A percentile compares a stretch with the other conserved stretches of the same genome.
Evolutionary conservation across 2,797 vertebrate species (phyloP).

Genomic region (Buphagus erythrorhynchus): DNA sequence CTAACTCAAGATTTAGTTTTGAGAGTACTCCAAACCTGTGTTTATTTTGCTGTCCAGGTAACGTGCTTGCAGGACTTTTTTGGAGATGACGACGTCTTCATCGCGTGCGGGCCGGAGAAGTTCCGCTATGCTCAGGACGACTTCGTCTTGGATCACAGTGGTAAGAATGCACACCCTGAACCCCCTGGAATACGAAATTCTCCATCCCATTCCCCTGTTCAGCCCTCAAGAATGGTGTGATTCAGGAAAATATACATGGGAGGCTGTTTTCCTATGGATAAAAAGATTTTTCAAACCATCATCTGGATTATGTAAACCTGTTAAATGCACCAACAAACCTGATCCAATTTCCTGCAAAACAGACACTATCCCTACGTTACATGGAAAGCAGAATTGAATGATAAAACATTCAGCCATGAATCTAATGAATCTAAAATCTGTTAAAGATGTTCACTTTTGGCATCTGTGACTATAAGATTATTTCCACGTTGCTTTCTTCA

Average conservation of each 20-base stretch:
- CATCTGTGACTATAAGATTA: not conserved
- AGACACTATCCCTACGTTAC: not conserved
- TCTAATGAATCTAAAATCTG: not conserved
- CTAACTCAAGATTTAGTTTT: not conserved
- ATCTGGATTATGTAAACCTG: not conserved
- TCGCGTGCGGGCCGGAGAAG: constrained; percentile 96
- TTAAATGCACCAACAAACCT: not conserved
- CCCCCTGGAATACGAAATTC: not conserved
- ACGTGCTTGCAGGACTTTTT: constrained; percentile 97
- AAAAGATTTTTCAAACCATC: not conserved
- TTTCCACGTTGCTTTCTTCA: not conserved
- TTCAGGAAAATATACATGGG: not conserved
- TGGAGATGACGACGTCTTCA: constrained; percentile 95
- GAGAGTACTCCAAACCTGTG: not conserved
- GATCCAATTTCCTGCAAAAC: not conserved
- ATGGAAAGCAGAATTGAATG: not conserved
- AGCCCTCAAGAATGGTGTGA: not conserved
- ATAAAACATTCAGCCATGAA: not conserved
- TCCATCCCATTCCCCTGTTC: fast-evolving
- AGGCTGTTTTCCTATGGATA: not conserved
- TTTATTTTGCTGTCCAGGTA: constrained; percentile 79
- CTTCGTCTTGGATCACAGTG: constrained; percentile 95
- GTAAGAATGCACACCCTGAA: constrained; percentile 81
- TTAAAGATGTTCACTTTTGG: not conserved
- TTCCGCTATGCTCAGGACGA: constrained; percentile 95